Conservation (phyloP, 2,113 vertebrate species). For the Noturus placidus region DNA sequence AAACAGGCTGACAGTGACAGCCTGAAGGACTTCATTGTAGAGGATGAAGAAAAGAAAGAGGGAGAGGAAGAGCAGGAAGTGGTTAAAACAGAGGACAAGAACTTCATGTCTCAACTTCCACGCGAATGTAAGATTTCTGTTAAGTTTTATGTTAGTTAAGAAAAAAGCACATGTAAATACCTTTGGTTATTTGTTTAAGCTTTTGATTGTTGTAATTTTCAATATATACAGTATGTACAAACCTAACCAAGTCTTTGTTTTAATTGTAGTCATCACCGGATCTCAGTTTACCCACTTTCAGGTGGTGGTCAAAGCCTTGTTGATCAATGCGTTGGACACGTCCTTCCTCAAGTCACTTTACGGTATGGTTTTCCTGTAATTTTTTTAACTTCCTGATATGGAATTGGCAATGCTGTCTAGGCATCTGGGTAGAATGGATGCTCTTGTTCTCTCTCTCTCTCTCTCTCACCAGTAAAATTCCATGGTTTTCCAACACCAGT, state of each 20-base stretch:
- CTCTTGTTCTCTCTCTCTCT: neutral
- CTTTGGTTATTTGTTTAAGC: neutral
- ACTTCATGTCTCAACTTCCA: constrained; percentile 53
- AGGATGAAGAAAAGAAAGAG: constrained; percentile 49
- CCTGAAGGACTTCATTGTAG: constrained; percentile 62
- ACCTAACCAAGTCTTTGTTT: neutral
- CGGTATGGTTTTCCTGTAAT: constrained; percentile 66
- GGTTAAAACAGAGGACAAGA: constrained; percentile 18
- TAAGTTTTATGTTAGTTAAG: neutral
- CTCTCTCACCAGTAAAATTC: neutral
- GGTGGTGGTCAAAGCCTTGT: constrained; percentile 79
- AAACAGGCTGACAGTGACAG: constrained; percentile 53
- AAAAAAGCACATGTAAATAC: neutral
- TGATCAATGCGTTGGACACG: constrained; percentile 78
- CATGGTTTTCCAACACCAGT: no score
- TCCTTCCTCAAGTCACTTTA: constrained; percentile 79
- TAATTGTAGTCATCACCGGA: constrained; percentile 67
- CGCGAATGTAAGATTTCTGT: constrained; percentile 50
- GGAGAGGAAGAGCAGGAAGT: constrained; percentile 23
- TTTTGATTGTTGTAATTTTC: neutral
- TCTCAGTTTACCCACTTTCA: constrained; percentile 76
- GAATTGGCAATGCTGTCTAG: neutral
- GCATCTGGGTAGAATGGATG: neutral
- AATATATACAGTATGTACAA: neutral
- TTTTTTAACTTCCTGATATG: neutral